Base-by-base conservation (phyloP, 2,888 invertebrate genomes). In the Drosophila gaucha region DNA sequence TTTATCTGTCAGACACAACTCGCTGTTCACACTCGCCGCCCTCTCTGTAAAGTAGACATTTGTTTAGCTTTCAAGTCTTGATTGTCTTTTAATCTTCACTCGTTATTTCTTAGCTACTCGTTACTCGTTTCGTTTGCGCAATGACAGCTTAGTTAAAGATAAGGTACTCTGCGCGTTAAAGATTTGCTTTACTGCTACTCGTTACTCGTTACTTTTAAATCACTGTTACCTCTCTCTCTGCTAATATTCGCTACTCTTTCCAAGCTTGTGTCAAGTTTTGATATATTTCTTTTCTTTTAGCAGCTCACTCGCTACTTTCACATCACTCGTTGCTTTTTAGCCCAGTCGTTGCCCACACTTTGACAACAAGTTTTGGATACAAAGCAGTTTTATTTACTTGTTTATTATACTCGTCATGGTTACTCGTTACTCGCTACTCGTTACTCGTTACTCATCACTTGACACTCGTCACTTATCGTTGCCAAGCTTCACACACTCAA, bases 371-470 rank as follows among this genome's bases (percentile, higher is more conserved):
- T 16, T 16, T 3, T 16, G 1, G 9, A 35, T 9, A 3, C 5
- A 22, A 22, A 22, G 2, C 22, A 28, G 4, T 6, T n/a, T 33
- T n/a, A n/a, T n/a, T n/a, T n/a, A n/a, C 6, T 33, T 2, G n/a
- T n/a, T n/a, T n/a, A 5, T n/a, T 0, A 1, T 16, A 14, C 8
- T 41, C 8, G 18, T 22, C 12, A n/a, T 20, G 12, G 9, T 24
- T 46, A 41, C 24, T 55, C 46, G 49, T n/a, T 28, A 26, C 43
- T 28, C 26, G 38, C 16, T 30, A n/a, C n/a, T 47, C 26, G 1
- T 5, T 16, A 41, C 41, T 41, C 41, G 4, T 1, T 9, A 30
- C 18, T 64, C 39, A 44, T 12, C 39, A 47, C 52, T 63, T 22
- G 46, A 36, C 31, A 16, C 28, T 18, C 36, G 4, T n/a, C 12